Percentiles rank a stretch among this genome's conserved stretches.
Conservation (phyloP, 2,113 vertebrate species). For the Pituophis catenifer region DNA sequence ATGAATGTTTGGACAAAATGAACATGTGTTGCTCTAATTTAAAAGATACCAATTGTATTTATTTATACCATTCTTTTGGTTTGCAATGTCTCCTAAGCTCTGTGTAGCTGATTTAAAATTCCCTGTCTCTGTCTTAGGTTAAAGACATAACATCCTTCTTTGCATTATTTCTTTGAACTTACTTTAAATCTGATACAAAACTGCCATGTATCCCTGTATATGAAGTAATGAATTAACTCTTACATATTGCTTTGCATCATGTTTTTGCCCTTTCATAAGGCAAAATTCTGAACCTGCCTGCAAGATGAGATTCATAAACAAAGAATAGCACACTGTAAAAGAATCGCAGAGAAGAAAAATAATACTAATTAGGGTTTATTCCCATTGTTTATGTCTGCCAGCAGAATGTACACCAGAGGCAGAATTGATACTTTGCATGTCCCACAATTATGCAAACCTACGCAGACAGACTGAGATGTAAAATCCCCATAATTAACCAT, state of each 20-base stretch:
- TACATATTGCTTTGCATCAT: background rate
- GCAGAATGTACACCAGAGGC: background rate
- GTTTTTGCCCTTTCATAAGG: background rate
- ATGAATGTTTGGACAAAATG: background rate
- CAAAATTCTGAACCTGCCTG: background rate
- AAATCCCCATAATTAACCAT: background rate
- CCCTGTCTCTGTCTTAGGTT: background rate
- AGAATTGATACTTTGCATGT: background rate
- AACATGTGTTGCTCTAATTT: background rate
- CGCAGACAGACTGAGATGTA: background rate
- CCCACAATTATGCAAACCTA: background rate
- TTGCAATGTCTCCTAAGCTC: background rate
- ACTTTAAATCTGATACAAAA: background rate
- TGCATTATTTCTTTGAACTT: background rate
- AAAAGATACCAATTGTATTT: background rate
- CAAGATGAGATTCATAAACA: background rate
- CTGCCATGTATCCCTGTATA: background rate
- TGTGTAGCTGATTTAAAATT: background rate
- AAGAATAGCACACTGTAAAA: background rate
- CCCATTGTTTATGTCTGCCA: background rate
- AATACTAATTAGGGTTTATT: background rate
- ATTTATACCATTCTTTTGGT: background rate
- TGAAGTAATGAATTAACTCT: background rate
- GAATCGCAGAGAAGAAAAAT: background rate
- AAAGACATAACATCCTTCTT: background rate